phyloP scores from a whole-genome alignment of 2,113 vertebrate species.

The Poecile atricapillus region DNA sequence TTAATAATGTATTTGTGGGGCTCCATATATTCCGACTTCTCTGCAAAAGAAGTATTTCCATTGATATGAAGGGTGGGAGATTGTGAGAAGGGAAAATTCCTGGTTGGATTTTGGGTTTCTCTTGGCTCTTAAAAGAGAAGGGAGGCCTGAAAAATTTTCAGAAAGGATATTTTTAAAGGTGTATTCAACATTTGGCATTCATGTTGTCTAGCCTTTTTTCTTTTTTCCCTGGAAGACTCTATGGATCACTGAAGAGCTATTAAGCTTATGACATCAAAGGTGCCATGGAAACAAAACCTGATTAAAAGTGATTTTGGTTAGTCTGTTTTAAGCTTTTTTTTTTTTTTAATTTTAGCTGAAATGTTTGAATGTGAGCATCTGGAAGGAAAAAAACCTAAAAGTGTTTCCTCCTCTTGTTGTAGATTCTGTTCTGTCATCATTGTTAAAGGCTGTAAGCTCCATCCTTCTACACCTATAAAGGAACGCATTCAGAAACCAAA shows the following conservation, averaged over 20 bases:
- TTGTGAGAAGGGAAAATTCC: neutral
- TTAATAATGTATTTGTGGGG: slow-evolving; percentile 38
- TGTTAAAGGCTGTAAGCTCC: neutral
- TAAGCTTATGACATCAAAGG: slow-evolving; percentile 59
- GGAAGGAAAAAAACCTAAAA: neutral
- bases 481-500: neutral
- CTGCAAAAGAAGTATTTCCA: neutral
- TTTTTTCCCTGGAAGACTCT: slow-evolving; percentile 11
- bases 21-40: neutral
- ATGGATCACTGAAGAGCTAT: slow-evolving; percentile 36
- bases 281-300: slow-evolving; percentile 65
- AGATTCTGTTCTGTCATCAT: neutral
- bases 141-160: neutral
- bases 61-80: neutral
- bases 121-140: neutral
- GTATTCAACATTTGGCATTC: slow-evolving; percentile 1
- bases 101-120: neutral
- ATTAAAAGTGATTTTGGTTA: slow-evolving; percentile 59
- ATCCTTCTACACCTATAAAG: fast-evolving
- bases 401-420: neutral
- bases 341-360: neutral
- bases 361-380: slow-evolving; percentile 7
- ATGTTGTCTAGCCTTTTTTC: neutral
- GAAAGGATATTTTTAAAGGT: slow-evolving; percentile 6
- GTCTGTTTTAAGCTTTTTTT: slow-evolving; percentile 6